Evolutionary conservation across 2,888 invertebrate genomes (phyloP), one percentile per base, ranked within the genome.

Genomic region (Tubulanus polymorphus): DNA sequence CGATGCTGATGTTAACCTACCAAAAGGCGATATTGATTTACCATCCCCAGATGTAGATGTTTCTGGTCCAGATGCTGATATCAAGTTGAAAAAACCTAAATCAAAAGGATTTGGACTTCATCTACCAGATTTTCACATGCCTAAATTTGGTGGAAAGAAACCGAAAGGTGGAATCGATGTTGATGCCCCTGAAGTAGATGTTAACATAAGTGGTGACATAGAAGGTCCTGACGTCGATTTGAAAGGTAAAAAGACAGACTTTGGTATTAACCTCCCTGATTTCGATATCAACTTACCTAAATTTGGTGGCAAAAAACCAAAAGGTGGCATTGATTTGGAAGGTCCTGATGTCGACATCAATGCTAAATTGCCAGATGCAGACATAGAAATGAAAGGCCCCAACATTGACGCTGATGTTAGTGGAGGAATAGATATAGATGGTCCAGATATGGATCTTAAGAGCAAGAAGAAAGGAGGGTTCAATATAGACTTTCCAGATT

Each of bases 61-160:
- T 12, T 15, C n/a, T 29, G 28, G 23, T 6, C 30, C 49, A 10
- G 49, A 49, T 8, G 30, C 25, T 3, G 49, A 49, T n/a, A n/a
- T n/a, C n/a, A n/a, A n/a, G n/a, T n/a, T n/a, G n/a, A n/a, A n/a
- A n/a, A n/a, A n/a, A n/a, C n/a, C n/a, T n/a, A n/a, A n/a, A n/a
- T n/a, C n/a, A n/a, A n/a, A n/a, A n/a, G n/a, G n/a, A n/a, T n/a
- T n/a, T n/a, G n/a, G n/a, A n/a, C 41, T 23, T 8, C 41, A 41
- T 20, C 5, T 8, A 23, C 41, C 41, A 41, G 20, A 41, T 41
- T 41, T 41, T 23, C 3, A 37, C 20, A 18, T 51, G 41, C 51
- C 51, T 37, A 50, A 50, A 26, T 37, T 51, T 37, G 51, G 51
- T 25, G 51, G 51, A 8, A 51, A 51, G n/a, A 35, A 35, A 35